These are phyloP conservation scores for Scotopteryx bipunctaria DNA, from an alignment of 2,888 invertebrate genomes.

Conservation along the genomic window DNA sequence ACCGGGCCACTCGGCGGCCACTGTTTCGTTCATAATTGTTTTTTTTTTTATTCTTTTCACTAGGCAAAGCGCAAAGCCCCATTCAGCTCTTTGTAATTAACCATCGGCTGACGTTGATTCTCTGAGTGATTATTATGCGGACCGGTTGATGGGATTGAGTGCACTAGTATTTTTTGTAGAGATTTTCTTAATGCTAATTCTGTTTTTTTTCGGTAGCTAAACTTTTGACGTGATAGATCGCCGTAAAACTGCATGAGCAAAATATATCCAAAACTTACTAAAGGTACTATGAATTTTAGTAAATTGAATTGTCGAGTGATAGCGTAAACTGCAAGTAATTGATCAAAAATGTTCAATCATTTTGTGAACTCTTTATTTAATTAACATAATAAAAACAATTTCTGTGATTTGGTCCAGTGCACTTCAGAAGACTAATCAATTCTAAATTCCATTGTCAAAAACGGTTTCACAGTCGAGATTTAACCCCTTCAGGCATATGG, in stretches of 20 bases:
- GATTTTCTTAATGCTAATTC: constrained; percentile 19
- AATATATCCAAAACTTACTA: neutral
- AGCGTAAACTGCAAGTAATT: no score
- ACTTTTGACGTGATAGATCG: neutral
- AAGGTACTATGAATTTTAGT: no score
- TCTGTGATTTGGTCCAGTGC: no score
- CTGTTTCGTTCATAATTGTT: constrained; percentile 80
- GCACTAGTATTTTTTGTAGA: constrained; percentile 34
- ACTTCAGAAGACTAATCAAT: no score
- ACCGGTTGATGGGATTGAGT: constrained; percentile 49
- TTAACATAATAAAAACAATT: no score
- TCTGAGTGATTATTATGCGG: constrained; percentile 71
- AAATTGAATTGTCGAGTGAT: no score
- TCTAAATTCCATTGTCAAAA: constrained; percentile 6
- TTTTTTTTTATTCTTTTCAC: constrained; percentile 69
- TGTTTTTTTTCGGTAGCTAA: neutral
- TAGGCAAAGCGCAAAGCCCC: constrained; percentile 62
- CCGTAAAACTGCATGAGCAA: no score
- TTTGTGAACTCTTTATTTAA: no score
- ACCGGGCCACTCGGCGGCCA: constrained; percentile 80
- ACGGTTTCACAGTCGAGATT: constrained; percentile 45
- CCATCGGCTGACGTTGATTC: constrained; percentile 70
- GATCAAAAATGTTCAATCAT: no score
- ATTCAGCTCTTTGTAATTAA: constrained; percentile 80
- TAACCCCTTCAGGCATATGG: constrained; percentile 62